phyloP scores from a whole-genome alignment of 37 sponge, comb jelly and placozoan genomes.

The Mnemiopsis leidyi region DNA sequence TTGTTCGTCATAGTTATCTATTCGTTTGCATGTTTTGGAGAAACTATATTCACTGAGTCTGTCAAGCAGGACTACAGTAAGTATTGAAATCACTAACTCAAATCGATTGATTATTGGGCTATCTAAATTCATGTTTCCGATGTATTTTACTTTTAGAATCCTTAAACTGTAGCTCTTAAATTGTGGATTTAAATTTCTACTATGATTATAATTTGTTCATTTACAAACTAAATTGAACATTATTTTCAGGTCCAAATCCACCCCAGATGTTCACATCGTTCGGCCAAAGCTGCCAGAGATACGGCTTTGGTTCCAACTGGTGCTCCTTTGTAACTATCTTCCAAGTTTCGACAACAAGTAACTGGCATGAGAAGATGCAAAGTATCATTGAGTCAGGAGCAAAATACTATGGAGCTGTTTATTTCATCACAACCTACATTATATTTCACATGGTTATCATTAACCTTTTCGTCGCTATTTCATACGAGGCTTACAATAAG shows the following conservation, averaged over 20 bases:
- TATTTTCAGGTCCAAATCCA: neutral
- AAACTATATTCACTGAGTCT: neutral
- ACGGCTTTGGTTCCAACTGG: neutral
- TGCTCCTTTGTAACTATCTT: neutral
- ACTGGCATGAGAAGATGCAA: slow-evolving; percentile 21
- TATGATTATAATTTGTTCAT: too few species aligned
- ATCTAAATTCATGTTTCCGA: too few species aligned
- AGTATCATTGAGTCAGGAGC: neutral
- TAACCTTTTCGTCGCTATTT: slow-evolving; percentile 3
- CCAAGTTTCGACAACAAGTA: neutral
- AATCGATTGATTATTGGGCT: too few species aligned
- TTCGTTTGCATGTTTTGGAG: neutral
- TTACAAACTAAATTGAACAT: too few species aligned
- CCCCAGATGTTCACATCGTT: neutral
- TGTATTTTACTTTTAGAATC: too few species aligned
- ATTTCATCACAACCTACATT: neutral
- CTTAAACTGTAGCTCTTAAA: too few species aligned
- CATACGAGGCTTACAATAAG: slow-evolving; percentile 27
- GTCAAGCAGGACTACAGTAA: neutral
- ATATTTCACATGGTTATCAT: slow-evolving; percentile 2
- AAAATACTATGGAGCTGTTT: neutral
- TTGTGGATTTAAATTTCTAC: too few species aligned
- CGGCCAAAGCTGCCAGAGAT: neutral
- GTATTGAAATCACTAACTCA: too few species aligned
- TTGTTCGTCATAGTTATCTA: neutral